phyloP scores from a whole-genome alignment of 2,888 invertebrate species.

The Limnephilus rhombicus region DNA sequence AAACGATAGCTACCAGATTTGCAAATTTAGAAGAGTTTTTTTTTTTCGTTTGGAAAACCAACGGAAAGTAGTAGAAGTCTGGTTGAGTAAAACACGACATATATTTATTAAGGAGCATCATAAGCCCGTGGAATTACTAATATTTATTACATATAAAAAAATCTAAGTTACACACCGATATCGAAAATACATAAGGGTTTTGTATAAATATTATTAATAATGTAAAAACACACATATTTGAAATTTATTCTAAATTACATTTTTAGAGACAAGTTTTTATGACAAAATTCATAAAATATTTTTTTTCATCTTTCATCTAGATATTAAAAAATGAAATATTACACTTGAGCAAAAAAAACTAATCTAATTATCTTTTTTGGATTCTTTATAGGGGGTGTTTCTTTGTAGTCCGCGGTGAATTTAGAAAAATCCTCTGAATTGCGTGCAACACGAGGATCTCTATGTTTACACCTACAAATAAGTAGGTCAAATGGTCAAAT shows the following conservation, averaged over 20 bases:
- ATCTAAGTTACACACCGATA: slow-evolving; percentile 63
- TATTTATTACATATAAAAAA: slow-evolving; percentile 48
- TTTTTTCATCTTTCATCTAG: slow-evolving; percentile 29
- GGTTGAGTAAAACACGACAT: slow-evolving; percentile 37
- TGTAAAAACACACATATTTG: slow-evolving; percentile 60
- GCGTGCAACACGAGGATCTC: not conserved
- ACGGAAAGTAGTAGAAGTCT: not conserved
- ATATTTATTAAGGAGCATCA: slow-evolving; percentile 16
- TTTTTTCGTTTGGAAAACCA: not conserved
- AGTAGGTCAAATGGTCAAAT: not conserved
- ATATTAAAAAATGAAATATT: slow-evolving; percentile 27
- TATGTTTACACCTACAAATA: not conserved
- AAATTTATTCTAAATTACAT: slow-evolving; percentile 54
- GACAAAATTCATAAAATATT: slow-evolving; percentile 48
- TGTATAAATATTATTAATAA: slow-evolving; percentile 59
- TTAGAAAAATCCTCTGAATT: not conserved
- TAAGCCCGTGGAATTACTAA: slow-evolving; percentile 23
- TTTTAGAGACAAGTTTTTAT: slow-evolving; percentile 29
- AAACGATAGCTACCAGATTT: not conserved
- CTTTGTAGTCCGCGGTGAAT: not conserved
- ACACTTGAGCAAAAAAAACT: slow-evolving; percentile 40
- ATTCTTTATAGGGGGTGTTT: not conserved
- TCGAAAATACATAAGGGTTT: slow-evolving; percentile 63
- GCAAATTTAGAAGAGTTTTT: not conserved
- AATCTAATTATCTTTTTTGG: slow-evolving; percentile 1